A percentile compares a stretch with the other conserved stretches of the same genome.
phyloP scores from a whole-genome alignment of 2,797 vertebrate species.

The Pygocentrus nattereri region DNA sequence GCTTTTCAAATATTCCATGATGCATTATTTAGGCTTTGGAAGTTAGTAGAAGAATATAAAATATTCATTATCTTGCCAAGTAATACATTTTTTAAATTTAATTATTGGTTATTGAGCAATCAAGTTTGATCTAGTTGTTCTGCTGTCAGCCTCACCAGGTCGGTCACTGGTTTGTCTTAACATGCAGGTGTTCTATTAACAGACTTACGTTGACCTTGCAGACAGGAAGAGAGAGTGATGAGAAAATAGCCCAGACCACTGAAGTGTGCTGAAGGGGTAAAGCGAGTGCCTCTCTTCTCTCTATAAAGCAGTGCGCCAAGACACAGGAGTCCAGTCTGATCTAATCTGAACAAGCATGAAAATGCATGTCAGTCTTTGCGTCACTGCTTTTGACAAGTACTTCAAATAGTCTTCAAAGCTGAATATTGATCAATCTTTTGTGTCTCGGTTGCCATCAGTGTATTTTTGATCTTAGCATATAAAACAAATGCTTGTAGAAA shows the following conservation, averaged over 20 bases:
- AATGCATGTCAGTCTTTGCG: neutral
- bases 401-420: neutral
- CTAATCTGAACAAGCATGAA: neutral
- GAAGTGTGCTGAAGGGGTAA: neutral
- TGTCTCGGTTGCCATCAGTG: no score
- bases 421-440: no score
- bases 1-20: no score
- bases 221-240: neutral
- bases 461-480: no score
- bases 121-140: no score
- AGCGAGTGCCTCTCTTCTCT: neutral
- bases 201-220: neutral
- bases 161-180: neutral
- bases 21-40: no score
- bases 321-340: neutral
- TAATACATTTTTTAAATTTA: no score
- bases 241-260: constrained; percentile 7
- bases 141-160: no score
- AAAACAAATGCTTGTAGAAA: no score
- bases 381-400: neutral
- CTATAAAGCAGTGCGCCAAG: neutral
- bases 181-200: neutral
- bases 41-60: no score
- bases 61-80: no score
- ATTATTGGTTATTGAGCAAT: no score